These are phyloP conservation scores for Achroia grisella DNA, from an alignment of 1,140 invertebrate genomes.

Conservation along the genomic window DNA sequence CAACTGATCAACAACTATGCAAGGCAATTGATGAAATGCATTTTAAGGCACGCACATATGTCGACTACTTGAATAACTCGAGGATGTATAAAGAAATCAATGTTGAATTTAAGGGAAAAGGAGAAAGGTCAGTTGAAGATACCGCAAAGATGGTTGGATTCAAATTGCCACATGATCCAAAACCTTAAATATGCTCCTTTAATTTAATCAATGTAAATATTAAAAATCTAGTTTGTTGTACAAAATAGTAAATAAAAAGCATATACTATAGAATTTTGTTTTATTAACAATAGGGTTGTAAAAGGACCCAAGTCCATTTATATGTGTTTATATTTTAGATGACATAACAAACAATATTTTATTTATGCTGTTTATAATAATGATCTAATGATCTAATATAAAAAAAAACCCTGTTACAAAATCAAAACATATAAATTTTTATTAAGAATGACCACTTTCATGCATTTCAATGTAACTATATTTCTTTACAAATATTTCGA, in stretches of 20 bases:
- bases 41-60: constrained; percentile 81
- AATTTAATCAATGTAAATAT: not conserved
- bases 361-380: too few species aligned
- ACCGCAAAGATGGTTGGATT: constrained; percentile 90
- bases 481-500: too few species aligned
- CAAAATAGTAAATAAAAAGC: not conserved
- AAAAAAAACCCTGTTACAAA: too few species aligned
- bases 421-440: too few species aligned
- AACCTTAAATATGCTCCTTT: constrained; percentile 20
- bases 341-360: too few species aligned
- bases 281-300: constrained; percentile 9
- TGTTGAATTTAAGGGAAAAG: constrained; percentile 81
- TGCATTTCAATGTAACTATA: too few species aligned
- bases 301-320: constrained; percentile 1
- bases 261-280: not conserved
- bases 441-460: too few species aligned
- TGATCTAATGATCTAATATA: too few species aligned
- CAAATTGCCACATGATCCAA: constrained; percentile 87
- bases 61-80: constrained; percentile 81
- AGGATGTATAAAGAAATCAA: constrained; percentile 82
- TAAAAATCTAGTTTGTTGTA: not conserved
- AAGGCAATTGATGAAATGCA: constrained; percentile 86
- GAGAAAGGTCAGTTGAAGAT: constrained; percentile 82
- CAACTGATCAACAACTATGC: constrained; percentile 86
- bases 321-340: constrained; percentile 16